Conservation (phyloP, 2,113 vertebrate genomes). For the Trogon melanurus region DNA sequence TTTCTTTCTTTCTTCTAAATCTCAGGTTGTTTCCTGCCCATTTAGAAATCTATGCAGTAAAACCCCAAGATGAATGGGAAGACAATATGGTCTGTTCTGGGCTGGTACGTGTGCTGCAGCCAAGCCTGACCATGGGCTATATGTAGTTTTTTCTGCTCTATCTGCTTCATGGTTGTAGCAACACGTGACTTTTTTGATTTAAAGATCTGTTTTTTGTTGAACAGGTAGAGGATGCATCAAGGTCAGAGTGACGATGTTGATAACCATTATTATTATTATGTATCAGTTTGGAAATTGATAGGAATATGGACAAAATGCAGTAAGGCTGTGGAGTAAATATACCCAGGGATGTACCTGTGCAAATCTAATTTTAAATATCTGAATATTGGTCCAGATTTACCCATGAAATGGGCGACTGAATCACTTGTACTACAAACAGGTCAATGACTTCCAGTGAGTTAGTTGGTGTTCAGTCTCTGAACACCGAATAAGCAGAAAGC, state of each 20-base stretch:
- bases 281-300: not conserved
- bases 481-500: not conserved
- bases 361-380: not conserved
- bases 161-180: not conserved
- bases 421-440: not conserved
- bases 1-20: not conserved
- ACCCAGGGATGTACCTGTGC: not conserved
- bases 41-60: not conserved
- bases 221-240: not conserved
- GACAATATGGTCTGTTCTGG: not conserved
- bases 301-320: not conserved
- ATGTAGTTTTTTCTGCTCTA: not conserved
- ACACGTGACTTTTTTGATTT: not conserved
- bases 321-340: not conserved
- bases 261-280: not conserved
- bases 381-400: not conserved
- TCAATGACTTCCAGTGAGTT: not conserved
- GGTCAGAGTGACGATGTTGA: not conserved
- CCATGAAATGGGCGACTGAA: not conserved
- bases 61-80: not conserved
- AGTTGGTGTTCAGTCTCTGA: not conserved
- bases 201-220: not conserved
- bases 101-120: too few species aligned
- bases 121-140: not conserved
- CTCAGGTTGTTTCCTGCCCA: not conserved